These are phyloP conservation scores for Drosophila robusta DNA, from an alignment of 2,888 invertebrate genomes.

Conservation along the genomic window DNA sequence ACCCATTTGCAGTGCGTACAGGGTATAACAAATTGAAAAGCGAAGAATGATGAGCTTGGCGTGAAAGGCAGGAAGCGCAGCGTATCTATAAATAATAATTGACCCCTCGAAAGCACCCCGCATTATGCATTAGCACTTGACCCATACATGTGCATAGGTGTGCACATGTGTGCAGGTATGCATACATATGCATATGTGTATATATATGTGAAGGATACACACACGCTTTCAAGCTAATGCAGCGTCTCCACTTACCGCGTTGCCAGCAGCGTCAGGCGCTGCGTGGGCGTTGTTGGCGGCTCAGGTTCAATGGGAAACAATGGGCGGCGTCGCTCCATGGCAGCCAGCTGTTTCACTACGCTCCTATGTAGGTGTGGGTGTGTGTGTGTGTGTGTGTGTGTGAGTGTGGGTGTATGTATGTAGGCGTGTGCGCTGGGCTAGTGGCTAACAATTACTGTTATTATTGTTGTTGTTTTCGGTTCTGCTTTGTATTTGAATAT, in stretches of 20 bases:
- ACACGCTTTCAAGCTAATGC: constrained; percentile 22
- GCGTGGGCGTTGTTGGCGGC: constrained; percentile 65
- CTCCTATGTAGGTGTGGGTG: not conserved
- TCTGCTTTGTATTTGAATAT: constrained; percentile 54
- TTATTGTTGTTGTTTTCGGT: constrained; percentile 32
- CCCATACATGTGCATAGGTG: too few relatives aligned
- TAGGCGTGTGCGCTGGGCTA: constrained; percentile 20
- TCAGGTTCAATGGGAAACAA: constrained; percentile 79
- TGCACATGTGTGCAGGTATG: not conserved
- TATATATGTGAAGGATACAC: constrained; percentile 24
- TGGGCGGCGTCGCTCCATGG: constrained; percentile 69
- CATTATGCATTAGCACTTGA: too few relatives aligned
- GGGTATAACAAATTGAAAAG: not conserved
- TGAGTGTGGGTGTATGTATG: not conserved
- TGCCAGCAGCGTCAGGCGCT: constrained; percentile 68
- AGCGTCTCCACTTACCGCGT: constrained; percentile 60
- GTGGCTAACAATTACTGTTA: constrained; percentile 40
- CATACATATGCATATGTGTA: not conserved
- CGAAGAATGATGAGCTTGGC: not conserved
- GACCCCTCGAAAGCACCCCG: constrained; percentile 1
- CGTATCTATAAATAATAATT: constrained; percentile 50
- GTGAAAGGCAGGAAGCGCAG: constrained; percentile 5
- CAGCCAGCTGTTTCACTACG: constrained; percentile 39
- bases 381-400: constrained; percentile 12
- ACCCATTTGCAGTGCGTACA: not conserved